Percentiles rank a stretch among this genome's conserved stretches.
phyloP scores from a whole-genome alignment of 2,888 invertebrate genomes.

The Macrosoma leucophasiata region DNA sequence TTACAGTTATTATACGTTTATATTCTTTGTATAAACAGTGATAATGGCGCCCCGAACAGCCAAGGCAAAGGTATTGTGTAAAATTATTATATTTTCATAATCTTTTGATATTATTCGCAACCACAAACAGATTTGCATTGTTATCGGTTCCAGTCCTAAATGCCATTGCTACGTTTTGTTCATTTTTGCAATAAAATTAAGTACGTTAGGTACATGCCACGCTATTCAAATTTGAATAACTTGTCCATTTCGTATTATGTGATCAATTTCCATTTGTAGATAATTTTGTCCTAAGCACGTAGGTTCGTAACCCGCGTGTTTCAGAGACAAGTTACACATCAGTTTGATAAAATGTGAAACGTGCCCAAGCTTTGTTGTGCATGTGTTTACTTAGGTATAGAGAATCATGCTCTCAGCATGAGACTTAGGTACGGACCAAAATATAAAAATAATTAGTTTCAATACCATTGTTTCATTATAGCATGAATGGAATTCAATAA shows the following conservation, averaged over 20 bases:
- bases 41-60: conserved; percentile 61
- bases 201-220: conserved; percentile 6
- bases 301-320: conserved; percentile 5
- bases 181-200: conserved; percentile 5
- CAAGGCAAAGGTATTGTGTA: conserved; percentile 54
- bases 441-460: no score
- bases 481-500: no score
- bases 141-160: conserved; percentile 33
- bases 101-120: conserved; percentile 22
- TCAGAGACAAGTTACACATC: no score
- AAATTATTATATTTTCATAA: background rate
- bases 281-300: background rate
- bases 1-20: conserved; percentile 24
- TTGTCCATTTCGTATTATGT: conserved; percentile 6
- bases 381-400: no score
- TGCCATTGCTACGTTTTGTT: conserved; percentile 20
- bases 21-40: conserved; percentile 28
- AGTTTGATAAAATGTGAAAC: no score
- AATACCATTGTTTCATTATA: no score
- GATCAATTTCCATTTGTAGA: conserved; percentile 1
- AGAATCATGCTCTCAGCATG: no score
- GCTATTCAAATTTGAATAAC: conserved; percentile 5
- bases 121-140: conserved; percentile 43
- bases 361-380: no score
- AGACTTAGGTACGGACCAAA: no score